Evolutionary conservation across 35 echinoderm and acorn worm species (phyloP).

Genomic region (Hemicentrotus pulcherrimus): DNA sequence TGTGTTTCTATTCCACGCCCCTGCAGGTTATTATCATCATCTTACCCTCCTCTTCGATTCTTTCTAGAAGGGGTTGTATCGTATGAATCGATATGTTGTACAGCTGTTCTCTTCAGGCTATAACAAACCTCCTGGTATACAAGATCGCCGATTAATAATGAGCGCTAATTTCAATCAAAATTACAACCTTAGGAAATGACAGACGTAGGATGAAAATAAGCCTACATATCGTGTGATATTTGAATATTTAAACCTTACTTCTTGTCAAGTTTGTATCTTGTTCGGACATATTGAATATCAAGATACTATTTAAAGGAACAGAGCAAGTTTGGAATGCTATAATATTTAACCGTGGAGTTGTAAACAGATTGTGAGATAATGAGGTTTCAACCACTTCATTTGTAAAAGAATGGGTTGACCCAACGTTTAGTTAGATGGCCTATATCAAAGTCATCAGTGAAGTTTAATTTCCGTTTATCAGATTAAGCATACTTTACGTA

Average conservation of each 20-base stretch:
- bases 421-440: background rate
- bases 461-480: background rate
- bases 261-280: too few species aligned
- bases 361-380: too few species aligned
- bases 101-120: slow-evolving; percentile 37
- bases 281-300: background rate
- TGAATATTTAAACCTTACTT: background rate
- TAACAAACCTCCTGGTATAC: background rate
- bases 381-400: background rate
- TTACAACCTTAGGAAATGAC: background rate
- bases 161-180: slow-evolving; percentile 20
- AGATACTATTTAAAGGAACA: background rate
- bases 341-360: too few species aligned
- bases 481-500: background rate
- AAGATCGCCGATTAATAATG: slow-evolving; percentile 39
- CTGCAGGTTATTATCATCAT: background rate
- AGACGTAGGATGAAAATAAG: background rate
- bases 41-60: background rate
- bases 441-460: background rate
- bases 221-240: background rate
- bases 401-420: background rate
- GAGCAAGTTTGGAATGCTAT: background rate
- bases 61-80: background rate
- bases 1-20: background rate
- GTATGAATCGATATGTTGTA: background rate